phyloP scores from a whole-genome alignment of 2,113 vertebrate species.

The Macrotis lagotis region DNA sequence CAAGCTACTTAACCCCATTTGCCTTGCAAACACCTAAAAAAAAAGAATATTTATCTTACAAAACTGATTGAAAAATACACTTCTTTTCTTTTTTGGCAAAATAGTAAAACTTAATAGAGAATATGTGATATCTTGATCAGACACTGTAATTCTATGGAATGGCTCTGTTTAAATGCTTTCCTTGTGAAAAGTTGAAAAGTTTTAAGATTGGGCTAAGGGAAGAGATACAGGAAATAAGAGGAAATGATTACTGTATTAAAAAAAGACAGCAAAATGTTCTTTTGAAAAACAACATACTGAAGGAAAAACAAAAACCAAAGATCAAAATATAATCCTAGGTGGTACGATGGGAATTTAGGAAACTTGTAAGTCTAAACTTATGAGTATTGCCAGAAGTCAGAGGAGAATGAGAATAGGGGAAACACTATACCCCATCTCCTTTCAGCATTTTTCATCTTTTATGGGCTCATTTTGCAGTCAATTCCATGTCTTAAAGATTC shows the following conservation, averaged over 20 bases:
- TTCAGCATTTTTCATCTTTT: neutral
- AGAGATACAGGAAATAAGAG: neutral
- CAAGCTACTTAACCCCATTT: too few relatives aligned
- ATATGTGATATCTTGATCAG: neutral
- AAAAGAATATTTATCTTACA: neutral
- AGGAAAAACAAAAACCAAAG: neutral
- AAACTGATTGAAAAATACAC: neutral
- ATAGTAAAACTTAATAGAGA: neutral
- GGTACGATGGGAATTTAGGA: neutral
- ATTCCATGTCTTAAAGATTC: neutral
- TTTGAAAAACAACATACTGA: neutral
- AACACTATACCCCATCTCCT: neutral
- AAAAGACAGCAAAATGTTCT: neutral
- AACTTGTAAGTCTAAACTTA: neutral
- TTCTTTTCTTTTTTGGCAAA: neutral
- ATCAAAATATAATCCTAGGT: neutral
- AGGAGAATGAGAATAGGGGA: neutral
- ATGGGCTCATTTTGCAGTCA: neutral
- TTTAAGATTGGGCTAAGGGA: neutral
- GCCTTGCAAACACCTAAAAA: too few relatives aligned
- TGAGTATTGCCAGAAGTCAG: neutral
- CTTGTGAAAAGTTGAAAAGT: neutral
- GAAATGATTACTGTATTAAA: neutral
- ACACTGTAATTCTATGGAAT: neutral
- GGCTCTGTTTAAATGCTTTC: neutral